Evolutionary conservation across 2,797 vertebrate species (phyloP).

Genomic region (Manis javanica): DNA sequence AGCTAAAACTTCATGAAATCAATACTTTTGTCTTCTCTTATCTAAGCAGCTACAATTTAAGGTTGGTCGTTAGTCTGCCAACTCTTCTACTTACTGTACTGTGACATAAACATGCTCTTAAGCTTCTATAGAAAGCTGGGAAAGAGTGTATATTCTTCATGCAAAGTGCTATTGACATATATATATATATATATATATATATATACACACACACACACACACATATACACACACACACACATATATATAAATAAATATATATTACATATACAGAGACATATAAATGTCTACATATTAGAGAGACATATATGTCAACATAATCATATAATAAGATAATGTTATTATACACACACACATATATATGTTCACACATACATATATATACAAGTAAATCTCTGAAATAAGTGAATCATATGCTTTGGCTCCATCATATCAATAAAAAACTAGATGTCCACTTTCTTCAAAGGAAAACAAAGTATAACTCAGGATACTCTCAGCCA

Average conservation of each 20-base stretch:
- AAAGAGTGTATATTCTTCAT: not conserved
- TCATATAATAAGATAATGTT: not conserved
- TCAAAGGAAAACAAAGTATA: conserved; percentile 1
- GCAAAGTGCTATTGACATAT: not conserved
- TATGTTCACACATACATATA: not conserved
- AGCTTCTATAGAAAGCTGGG: not conserved
- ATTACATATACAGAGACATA: not conserved
- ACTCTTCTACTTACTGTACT: conserved; percentile 13
- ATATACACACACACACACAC: too few relatives aligned
- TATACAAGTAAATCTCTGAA: not conserved
- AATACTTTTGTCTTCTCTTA: not conserved
- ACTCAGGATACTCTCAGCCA: not conserved
- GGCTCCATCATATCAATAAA: not conserved
- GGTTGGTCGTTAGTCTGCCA: not conserved
- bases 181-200: not conserved
- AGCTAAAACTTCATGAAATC: not conserved
- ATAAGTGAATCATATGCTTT: not conserved
- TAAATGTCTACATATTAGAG: not conserved
- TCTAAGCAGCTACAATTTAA: not conserved
- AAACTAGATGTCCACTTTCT: conserved; percentile 1
- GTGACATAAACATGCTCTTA: not conserved
- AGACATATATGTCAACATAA: not conserved
- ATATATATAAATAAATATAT: not conserved
- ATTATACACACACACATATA: not conserved
- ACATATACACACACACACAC: not conserved